Conservation (phyloP, 2,888 invertebrate genomes). For the Aphidoletes aphidimyza region DNA sequence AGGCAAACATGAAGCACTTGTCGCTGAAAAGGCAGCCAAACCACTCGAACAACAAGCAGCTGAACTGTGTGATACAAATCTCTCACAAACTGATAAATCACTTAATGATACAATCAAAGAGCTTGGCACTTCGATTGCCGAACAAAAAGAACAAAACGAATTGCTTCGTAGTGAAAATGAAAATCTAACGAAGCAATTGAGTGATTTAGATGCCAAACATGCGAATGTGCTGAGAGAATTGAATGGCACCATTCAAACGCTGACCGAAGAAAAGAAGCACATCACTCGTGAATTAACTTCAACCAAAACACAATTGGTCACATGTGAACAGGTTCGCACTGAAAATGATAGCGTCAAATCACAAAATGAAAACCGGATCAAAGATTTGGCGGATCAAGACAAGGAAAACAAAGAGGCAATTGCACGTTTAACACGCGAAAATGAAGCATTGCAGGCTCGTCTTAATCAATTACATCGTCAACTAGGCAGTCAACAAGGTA, state of each 20-base stretch:
- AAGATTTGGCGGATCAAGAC: conserved; percentile 75
- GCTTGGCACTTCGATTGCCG: conserved; percentile 66
- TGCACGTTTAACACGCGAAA: conserved; percentile 69
- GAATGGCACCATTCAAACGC: conserved; percentile 76
- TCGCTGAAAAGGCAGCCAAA: conserved; percentile 66
- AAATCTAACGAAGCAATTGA: conserved; percentile 75
- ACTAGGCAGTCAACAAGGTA: conserved; percentile 71
- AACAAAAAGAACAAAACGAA: conserved; percentile 69
- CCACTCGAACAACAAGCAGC: conserved; percentile 64
- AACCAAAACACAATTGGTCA: conserved; percentile 68
- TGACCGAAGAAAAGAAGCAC: conserved; percentile 76
- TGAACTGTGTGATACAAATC: conserved; percentile 63
- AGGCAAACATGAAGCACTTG: conserved; percentile 64
- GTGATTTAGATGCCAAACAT: conserved; percentile 72
- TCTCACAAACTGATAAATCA: conserved; percentile 66
- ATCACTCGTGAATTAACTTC: conserved; percentile 71
- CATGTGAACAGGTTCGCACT: conserved; percentile 69
- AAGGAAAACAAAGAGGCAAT: conserved; percentile 70
- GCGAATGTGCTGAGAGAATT: conserved; percentile 78
- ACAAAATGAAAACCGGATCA: conserved; percentile 77
- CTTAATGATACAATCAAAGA: conserved; percentile 67
- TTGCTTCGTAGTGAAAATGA: conserved; percentile 73
- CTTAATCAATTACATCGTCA: conserved; percentile 76
- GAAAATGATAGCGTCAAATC: conserved; percentile 75
- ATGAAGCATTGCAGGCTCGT: conserved; percentile 78